A percentile compares a stretch with the other conserved stretches of the same genome.
These are phyloP conservation scores for Trematomus bernacchii DNA, from an alignment of 2,797 vertebrate genomes.

Conservation along the genomic window DNA sequence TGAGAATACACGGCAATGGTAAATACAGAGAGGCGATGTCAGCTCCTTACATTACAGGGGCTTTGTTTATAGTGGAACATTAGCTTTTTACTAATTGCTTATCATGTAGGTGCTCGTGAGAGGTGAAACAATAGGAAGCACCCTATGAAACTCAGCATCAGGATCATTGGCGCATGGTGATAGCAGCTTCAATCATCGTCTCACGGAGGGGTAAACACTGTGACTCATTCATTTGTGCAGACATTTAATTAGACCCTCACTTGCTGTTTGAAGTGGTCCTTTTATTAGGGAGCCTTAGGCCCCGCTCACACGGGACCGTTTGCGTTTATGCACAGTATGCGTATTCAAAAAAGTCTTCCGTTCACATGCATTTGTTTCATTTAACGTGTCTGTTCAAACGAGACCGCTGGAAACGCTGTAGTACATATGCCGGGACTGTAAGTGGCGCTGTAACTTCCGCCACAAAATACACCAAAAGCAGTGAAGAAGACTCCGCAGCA, in stretches of 20 bases:
- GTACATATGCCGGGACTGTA: no score
- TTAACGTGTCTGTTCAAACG: no score
- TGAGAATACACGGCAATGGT: background rate
- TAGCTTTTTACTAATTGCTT: slow-evolving; percentile 49
- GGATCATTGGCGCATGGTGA: slow-evolving; percentile 18
- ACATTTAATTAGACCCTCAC: slow-evolving; percentile 74
- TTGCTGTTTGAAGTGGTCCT: slow-evolving; percentile 68
- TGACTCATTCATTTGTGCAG: slow-evolving; percentile 68
- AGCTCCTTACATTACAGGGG: background rate
- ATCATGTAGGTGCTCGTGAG: slow-evolving; percentile 36
- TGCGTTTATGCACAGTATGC: no score
- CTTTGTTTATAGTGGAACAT: slow-evolving; percentile 36
- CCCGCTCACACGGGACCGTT: no score
- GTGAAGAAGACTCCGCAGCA: no score
- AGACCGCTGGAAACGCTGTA: no score
- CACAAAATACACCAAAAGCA: no score
- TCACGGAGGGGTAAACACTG: slow-evolving; percentile 52
- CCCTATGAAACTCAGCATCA: slow-evolving; percentile 34
- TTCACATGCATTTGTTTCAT: no score
- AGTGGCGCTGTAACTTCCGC: no score
- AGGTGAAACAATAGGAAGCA: slow-evolving; percentile 26
- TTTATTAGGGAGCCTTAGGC: slow-evolving; percentile 57
- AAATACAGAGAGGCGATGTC: slow-evolving; percentile 15
- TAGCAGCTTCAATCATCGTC: slow-evolving; percentile 53
- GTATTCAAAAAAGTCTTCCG: no score